phyloP scores from a whole-genome alignment of 2,888 invertebrate genomes.

The Taphrorychus bicolor region DNA sequence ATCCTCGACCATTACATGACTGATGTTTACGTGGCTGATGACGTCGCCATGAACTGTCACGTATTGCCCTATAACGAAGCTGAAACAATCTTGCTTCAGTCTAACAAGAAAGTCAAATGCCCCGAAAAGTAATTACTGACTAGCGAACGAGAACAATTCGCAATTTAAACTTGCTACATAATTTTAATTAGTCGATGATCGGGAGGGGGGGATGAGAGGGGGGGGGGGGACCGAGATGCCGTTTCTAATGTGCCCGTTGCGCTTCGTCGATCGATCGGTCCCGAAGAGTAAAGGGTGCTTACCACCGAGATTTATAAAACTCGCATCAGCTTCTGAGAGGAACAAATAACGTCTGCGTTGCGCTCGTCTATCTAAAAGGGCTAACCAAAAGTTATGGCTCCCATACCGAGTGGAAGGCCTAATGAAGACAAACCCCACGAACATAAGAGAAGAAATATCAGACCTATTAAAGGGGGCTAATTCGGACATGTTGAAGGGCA shows the following conservation, averaged over 20 bases:
- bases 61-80: conserved; percentile 80
- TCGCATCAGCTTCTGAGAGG: not conserved
- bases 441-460: conserved; percentile 28
- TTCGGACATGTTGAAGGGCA: conserved; percentile 10
- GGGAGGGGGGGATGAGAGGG: not conserved
- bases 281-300: not conserved
- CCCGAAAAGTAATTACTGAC: conserved; percentile 14
- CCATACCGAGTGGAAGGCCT: conserved; percentile 10
- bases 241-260: not conserved
- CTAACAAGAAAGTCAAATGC: conserved; percentile 9
- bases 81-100: conserved; percentile 50
- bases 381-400: conserved; percentile 23
- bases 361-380: not conserved
- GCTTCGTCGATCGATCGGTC: not conserved
- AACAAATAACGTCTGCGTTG: not conserved
- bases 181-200: conserved; percentile 20
- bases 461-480: conserved; percentile 24
- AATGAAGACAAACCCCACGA: conserved; percentile 26
- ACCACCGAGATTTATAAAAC: not conserved
- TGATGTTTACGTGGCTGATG: conserved; percentile 84
- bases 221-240: not conserved
- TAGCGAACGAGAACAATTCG: conserved; percentile 18
- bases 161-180: conserved; percentile 26
- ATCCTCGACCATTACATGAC: conserved; percentile 78
- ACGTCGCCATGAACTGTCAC: conserved; percentile 81